phyloP scores from a whole-genome alignment of 2,888 invertebrate species.

The Ormyrus labotus region DNA sequence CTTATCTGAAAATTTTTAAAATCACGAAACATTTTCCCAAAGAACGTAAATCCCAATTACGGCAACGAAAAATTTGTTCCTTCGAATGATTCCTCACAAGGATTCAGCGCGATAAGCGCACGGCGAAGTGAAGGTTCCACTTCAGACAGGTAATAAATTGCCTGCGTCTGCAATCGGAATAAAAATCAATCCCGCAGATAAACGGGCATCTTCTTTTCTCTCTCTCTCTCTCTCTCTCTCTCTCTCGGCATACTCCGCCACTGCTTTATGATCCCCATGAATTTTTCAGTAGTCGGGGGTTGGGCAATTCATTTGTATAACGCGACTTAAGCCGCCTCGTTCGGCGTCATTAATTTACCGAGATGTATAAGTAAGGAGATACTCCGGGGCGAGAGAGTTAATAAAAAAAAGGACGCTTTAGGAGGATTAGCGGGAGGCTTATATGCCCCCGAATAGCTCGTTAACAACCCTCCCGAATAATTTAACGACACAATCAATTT shows the following conservation, averaged over 20 bases:
- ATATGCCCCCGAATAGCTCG: constrained; percentile 39
- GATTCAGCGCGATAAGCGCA: no score
- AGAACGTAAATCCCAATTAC: no score
- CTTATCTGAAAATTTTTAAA: no score
- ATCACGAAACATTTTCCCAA: no score
- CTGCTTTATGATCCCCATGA: no score
- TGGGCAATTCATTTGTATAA: constrained; percentile 19
- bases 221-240: not conserved
- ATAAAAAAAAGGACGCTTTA: not conserved
- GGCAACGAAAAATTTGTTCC: no score
- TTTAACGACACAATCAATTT: constrained; percentile 44
- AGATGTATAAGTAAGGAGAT: constrained; percentile 34
- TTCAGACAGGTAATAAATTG: not conserved
- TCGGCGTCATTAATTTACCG: not conserved
- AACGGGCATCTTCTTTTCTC: not conserved
- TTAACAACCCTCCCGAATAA: constrained; percentile 48
- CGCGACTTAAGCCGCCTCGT: constrained; percentile 3
- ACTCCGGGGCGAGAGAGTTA: not conserved
- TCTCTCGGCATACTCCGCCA: not conserved
- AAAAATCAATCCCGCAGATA: not conserved
- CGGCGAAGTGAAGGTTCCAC: not conserved
- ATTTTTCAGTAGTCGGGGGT: not conserved
- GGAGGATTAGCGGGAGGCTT: constrained; percentile 31
- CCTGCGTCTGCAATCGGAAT: not conserved
- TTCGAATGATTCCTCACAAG: no score